Evolutionary conservation across 2,888 invertebrate species (phyloP), one percentile per base, ranked within the genome.

Genomic region (Noctua fimbriata): DNA sequence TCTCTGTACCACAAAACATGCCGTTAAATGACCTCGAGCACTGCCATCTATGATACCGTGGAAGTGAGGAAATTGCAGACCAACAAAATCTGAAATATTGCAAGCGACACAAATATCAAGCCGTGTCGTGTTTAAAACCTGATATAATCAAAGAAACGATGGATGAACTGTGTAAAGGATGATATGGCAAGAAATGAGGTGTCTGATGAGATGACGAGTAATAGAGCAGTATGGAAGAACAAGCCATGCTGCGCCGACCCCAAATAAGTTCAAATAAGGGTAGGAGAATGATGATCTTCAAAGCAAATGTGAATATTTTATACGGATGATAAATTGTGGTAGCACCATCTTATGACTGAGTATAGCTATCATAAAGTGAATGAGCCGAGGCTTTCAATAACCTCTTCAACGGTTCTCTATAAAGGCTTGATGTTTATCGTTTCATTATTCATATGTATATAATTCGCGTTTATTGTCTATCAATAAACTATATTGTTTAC

Each of bases 401-500:
- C 14, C 32, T 73, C 2, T 63, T 55, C 28, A 70, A 44, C 32
- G 18, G 14, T 49, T 66, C 49, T 21, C 32, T 32, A 52, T 76
- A 66, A 71, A 81, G 60, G 4, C 16, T 2, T 58, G 55, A 60
- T 66, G 58, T 52, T 28, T 67, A 24, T 63, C 0, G 28, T 63
- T 77, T 76, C 60, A 49, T 76, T 58, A 24, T 69, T 74, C 52
- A 60, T 10, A 41, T 7, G 1, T 44, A 41, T 7, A 2, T 44
- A 28, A 52, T 75, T 69, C 28, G 4, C 2, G n/a, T 81, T 80
- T 63, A 80, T 7, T 76, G 47, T n/a, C 24, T 69, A 80, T 44
- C 41, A 60, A 69, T 28, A 28, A 16, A 21, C 6, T 16, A 21
- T 70, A 36, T 49, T 41, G 69, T 73, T 47, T 36, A 28, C 9